Conservation (phyloP, 35 echinoderm and acorn worm species). For the Diadema setosum region DNA sequence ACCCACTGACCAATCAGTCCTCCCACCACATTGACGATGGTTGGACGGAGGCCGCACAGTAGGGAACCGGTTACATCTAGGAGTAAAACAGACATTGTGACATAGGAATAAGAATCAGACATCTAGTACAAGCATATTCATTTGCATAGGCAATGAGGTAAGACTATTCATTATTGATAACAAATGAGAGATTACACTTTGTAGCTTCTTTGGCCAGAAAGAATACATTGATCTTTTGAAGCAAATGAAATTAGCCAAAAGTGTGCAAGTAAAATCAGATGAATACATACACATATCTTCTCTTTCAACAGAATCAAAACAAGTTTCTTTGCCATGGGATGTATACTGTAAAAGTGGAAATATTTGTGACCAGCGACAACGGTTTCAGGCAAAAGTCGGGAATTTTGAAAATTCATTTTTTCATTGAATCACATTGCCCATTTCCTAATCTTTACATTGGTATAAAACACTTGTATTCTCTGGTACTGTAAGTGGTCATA, state of each 20-base stretch:
- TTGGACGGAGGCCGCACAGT: neutral
- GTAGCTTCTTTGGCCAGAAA: neutral
- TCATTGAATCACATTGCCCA: no score
- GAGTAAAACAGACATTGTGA: neutral
- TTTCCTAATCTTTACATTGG: no score
- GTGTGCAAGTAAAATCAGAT: no score
- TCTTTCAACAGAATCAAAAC: neutral
- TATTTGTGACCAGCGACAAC: no score
- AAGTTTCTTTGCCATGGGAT: neutral
- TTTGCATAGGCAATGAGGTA: neutral
- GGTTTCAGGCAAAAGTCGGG: no score
- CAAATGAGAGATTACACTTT: neutral
- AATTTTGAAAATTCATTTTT: no score
- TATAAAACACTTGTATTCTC: no score
- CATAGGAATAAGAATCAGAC: neutral
- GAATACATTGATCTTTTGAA: neutral
- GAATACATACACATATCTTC: neutral
- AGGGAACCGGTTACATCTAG: neutral
- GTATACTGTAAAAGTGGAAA: neutral
- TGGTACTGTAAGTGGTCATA: no score
- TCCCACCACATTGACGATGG: no score
- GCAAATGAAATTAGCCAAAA: no score
- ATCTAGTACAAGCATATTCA: neutral
- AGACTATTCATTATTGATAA: neutral
- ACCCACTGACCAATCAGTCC: neutral